These are phyloP conservation scores for Rhizomys pruinosus DNA, from an alignment of 2,113 vertebrate genomes.

Conservation along the genomic window DNA sequence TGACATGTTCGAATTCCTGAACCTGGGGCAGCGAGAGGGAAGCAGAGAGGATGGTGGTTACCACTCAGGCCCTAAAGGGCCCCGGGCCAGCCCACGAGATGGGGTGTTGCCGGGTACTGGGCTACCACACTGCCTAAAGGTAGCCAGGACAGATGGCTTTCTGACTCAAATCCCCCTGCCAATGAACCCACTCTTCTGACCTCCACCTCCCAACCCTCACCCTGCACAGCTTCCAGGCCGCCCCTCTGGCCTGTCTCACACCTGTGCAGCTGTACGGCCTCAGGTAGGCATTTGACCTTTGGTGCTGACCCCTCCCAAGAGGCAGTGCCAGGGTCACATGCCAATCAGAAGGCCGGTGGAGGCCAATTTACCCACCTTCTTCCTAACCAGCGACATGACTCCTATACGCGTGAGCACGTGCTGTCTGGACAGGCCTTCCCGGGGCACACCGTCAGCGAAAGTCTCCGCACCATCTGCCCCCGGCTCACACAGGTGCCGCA, in stretches of 20 bases:
- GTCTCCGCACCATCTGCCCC: slow-evolving; percentile 96
- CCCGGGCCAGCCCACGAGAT: background rate
- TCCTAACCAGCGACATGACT: slow-evolving; percentile 98
- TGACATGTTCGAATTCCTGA: slow-evolving; percentile 98
- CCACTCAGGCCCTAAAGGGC: background rate
- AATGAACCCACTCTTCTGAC: background rate
- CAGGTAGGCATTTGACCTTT: too few relatives aligned
- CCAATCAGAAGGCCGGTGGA: background rate
- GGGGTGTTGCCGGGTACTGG: background rate
- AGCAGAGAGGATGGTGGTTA: background rate
- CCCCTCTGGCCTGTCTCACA: background rate
- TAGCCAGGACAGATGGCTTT: background rate
- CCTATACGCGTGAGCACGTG: slow-evolving; percentile 98
- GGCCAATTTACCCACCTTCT: slow-evolving; percentile 92
- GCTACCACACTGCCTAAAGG: too few relatives aligned
- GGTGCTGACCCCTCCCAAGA: background rate
- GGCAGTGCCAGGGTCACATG: background rate
- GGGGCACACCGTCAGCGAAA: slow-evolving; percentile 96
- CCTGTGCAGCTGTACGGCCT: background rate
- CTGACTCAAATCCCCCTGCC: background rate
- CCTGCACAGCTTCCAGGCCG: background rate
- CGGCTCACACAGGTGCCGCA: slow-evolving; percentile 97
- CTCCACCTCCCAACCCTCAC: background rate
- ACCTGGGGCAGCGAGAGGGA: slow-evolving; percentile 85
- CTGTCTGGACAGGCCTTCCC: slow-evolving; percentile 96